Conservation (phyloP, 2,797 vertebrate genomes). For the Artibeus jamaicensis region DNA sequence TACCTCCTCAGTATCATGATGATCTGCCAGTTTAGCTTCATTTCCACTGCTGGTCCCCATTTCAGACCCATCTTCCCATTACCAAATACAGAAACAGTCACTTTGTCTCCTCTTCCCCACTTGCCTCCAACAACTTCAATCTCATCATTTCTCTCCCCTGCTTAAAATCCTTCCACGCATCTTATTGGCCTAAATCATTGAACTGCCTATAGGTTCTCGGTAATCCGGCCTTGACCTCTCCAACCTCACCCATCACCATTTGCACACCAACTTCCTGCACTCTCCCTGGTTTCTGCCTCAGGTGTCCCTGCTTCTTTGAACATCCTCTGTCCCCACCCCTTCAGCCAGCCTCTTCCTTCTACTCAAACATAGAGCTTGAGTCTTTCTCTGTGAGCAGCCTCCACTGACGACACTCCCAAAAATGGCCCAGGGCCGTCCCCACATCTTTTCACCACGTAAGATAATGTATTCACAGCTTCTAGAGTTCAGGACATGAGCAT, state of each 20-base stretch:
- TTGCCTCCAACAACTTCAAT: neutral
- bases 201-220: neutral
- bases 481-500: neutral
- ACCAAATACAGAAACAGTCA: neutral
- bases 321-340: neutral
- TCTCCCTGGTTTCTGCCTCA: neutral
- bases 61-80: neutral
- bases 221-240: neutral
- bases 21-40: neutral
- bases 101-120: neutral
- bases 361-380: neutral
- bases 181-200: neutral
- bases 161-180: neutral
- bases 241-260: neutral
- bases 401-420: neutral
- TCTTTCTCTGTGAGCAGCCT: neutral
- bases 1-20: neutral
- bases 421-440: neutral
- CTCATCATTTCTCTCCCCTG: neutral
- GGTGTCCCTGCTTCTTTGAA: neutral
- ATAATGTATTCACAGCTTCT: neutral
- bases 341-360: neutral
- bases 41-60: neutral
- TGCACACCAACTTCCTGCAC: neutral
- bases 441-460: neutral